Base-by-base conservation (phyloP, 2,113 vertebrate genomes). In the Passer domesticus region DNA sequence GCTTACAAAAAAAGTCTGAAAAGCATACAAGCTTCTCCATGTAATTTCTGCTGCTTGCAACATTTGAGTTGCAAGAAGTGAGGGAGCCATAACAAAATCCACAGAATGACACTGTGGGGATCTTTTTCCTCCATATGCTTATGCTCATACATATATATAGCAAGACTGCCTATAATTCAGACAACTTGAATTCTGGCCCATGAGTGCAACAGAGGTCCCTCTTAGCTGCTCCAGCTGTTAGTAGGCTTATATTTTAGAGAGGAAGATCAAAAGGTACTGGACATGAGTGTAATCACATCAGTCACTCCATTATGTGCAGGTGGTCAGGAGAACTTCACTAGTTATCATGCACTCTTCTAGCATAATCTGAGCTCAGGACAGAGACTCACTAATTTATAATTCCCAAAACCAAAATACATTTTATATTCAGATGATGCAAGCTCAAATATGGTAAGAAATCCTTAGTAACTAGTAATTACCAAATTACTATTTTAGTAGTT, bases 31-130 rank as follows among this genome's bases (percentile, higher is more conserved):
- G 10, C 15, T 67, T 60, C 73, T 59, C 66, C 27, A 37, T 18
- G 4, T 31, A 86, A 79, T 69, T 88, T 95, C 49, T 88, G 43
- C 69, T 83, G 28, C 60, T 76, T 83, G 62, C 70, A 85, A 35
- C 3, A 5, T 62, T 8, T 3, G 30, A 76, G 30, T 62, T 77
- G 35, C 43, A 82, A 31, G 66, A 82, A 81, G 19, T 0, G 0
- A 28, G 3, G 49, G 10, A 56, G 17, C 22, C 1, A 0, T 25
- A 89, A 67, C 33, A 89, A 79, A 91, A 68, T 13, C 15, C 28
- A 58, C 28, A 83, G 58, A n/a, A 79, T 6, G 18, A 50, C 28
- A 56, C 7, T 9, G 24, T 50, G 22, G 27, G 0, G 43, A 23
- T 49, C 47, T 79, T 19, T 19, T 59, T 72, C 56, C 58, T 75